A percentile compares a stretch with the other conserved stretches of the same genome.
Conservation (phyloP, 2,797 vertebrate species). For the Brachyrhaphis roseni region DNA sequence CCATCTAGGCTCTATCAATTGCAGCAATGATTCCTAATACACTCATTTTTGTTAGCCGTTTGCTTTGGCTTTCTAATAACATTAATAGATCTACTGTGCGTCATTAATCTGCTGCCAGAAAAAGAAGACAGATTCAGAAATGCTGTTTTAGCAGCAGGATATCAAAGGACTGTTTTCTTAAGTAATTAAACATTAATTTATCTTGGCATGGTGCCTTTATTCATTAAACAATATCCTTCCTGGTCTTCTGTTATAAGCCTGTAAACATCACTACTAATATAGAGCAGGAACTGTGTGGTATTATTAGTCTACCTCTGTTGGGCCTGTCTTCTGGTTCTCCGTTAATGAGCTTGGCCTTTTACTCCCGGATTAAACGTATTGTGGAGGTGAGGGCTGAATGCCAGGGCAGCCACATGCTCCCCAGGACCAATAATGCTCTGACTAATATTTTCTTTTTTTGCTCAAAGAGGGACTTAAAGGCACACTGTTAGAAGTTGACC, state of each 20-base stretch:
- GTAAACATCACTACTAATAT: slow-evolving; percentile 19
- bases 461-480: background rate
- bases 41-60: slow-evolving; percentile 27
- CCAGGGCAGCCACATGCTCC: slow-evolving; percentile 30
- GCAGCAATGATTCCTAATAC: slow-evolving; percentile 23
- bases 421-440: slow-evolving; percentile 11
- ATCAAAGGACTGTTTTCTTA: slow-evolving; percentile 47
- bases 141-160: slow-evolving; percentile 37
- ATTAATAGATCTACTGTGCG: slow-evolving; percentile 64
- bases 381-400: slow-evolving; percentile 33
- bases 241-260: background rate
- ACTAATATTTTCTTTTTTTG: background rate
- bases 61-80: slow-evolving; percentile 53
- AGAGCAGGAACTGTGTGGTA: background rate
- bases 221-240: slow-evolving; percentile 24
- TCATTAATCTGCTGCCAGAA: slow-evolving; percentile 74
- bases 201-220: slow-evolving; percentile 35
- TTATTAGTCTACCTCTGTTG: slow-evolving; percentile 24
- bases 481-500: background rate
- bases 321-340: slow-evolving; percentile 32
- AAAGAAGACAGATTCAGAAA: slow-evolving; percentile 56
- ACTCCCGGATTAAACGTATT: slow-evolving; percentile 47
- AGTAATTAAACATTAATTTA: slow-evolving; percentile 48
- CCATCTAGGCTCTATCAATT: slow-evolving; percentile 26
- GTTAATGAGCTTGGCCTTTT: slow-evolving; percentile 59